Base-by-base conservation (phyloP, 2,888 invertebrate species). In the Melanostoma scalare region DNA sequence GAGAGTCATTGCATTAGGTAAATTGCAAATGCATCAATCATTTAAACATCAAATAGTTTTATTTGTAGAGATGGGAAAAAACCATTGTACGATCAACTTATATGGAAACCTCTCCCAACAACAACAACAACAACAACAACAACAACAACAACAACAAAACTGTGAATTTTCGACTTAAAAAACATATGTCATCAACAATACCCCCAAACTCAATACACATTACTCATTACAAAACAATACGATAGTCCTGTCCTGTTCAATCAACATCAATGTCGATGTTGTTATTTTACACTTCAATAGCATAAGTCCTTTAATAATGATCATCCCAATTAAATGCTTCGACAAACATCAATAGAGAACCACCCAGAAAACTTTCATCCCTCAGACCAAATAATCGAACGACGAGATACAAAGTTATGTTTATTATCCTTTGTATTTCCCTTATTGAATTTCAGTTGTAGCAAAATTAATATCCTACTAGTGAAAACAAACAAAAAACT, bases 261-360 rank as follows among this genome's bases (percentile, higher is more conserved):
- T 79, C 61, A 67, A 63, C 67, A 76, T 73, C 63, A 74, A 69
- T 74, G 46, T 36, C 52, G 58, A 48, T 48, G 58, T 40, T 72
- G 60, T 67, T 82, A 61, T 77, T 76, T 68, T 35, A 56, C 10
- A n/a, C 55, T 44, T 36, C 55, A 80, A 63, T 65, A 74, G 38
- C 52, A 52, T 48, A 48, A 63, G 63, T 73, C 69, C 65, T 73
- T 35, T 60, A 20, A 20, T 50, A 65, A 73, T 82, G 63, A 82
- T 82, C 68, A 69, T 73, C 52, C 73, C 73, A 77, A 82, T 82
- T 77, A 74, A 82, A 78, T 68, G 82, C 82, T 63, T 74, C 82
- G 63, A 44, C 58, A 74, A 69, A 74, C 82, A 69, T 58, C 72
- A 77, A 82, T 50, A 63, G 63, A 50, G 35, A 36, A 53, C 42